Evolutionary conservation across 2,113 vertebrate genomes (phyloP).

Genomic region (Hirundichthys speculiger): DNA sequence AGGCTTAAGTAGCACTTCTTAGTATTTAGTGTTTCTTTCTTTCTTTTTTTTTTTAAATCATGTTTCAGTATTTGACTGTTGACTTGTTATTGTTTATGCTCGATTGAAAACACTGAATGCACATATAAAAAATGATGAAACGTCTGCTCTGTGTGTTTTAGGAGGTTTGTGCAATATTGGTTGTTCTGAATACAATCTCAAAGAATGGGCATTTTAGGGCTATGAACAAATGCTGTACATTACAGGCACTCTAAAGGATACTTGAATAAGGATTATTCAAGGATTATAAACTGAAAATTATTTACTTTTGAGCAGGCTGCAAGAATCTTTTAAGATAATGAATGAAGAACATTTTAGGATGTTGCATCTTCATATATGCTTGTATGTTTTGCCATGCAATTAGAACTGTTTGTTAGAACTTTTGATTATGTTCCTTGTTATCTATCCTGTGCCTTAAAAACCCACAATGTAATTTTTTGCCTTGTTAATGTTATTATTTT

Average conservation of each 20-base stretch:
- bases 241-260: slow-evolving; percentile 47
- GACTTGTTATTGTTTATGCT: slow-evolving; percentile 56
- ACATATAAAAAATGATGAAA: slow-evolving; percentile 53
- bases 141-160: slow-evolving; percentile 47
- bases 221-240: slow-evolving; percentile 52
- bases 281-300: slow-evolving; percentile 7
- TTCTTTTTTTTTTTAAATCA: slow-evolving; percentile 35
- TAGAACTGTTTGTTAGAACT: slow-evolving; percentile 43
- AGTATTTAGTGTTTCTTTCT: background rate
- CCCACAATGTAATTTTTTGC: slow-evolving; percentile 41
- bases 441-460: slow-evolving; percentile 89
- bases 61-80: slow-evolving; percentile 64
- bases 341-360: slow-evolving; percentile 22
- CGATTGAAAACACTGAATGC: slow-evolving; percentile 57
- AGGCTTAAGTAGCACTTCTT: slow-evolving; percentile 47
- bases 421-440: slow-evolving; percentile 55
- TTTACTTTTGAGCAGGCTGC: slow-evolving; percentile 45
- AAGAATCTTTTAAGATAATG: slow-evolving; percentile 25
- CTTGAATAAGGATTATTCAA: slow-evolving; percentile 56
- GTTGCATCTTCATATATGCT: slow-evolving; percentile 20
- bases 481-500: slow-evolving; percentile 56
- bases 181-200: slow-evolving; percentile 26
- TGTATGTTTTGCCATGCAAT: slow-evolving; percentile 54
- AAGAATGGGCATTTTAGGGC: slow-evolving; percentile 56
- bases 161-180: slow-evolving; percentile 62